phyloP scores from a whole-genome alignment of 2,888 invertebrate species.

The Masnerella sp. region DNA sequence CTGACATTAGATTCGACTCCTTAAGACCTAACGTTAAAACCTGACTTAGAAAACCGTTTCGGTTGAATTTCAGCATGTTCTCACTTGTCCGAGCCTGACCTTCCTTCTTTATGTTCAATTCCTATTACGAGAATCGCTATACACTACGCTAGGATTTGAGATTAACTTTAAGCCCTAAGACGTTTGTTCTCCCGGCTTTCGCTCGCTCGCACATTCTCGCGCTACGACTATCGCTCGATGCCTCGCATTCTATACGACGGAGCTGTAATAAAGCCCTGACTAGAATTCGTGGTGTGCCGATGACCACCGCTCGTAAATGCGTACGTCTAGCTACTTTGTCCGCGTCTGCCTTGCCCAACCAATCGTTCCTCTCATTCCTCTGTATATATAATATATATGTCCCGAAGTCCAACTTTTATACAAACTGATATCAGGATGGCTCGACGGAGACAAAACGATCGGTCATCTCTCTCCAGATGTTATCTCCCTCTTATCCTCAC shows the following conservation, averaged over 20 bases:
- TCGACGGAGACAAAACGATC: slow-evolving; percentile 37
- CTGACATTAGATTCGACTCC: too few species aligned
- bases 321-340: slow-evolving; percentile 38
- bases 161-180: slow-evolving; percentile 59
- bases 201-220: slow-evolving; percentile 31
- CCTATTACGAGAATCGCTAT: slow-evolving; percentile 69
- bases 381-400: slow-evolving; percentile 28
- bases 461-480: slow-evolving; percentile 29
- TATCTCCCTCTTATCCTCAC: slow-evolving; percentile 33
- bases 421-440: slow-evolving; percentile 51
- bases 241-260: slow-evolving; percentile 44
- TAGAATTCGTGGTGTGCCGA: slow-evolving; percentile 59
- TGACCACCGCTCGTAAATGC: slow-evolving; percentile 50
- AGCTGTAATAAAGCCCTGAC: slow-evolving; percentile 57
- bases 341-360: neutral
- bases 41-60: too few species aligned
- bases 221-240: slow-evolving; percentile 36
- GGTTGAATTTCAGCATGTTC: too few species aligned
- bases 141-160: slow-evolving; percentile 61
- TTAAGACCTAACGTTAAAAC: too few species aligned
- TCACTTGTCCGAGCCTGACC: too few species aligned
- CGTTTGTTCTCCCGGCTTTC: slow-evolving; percentile 33
- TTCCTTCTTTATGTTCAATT: slow-evolving; percentile 65
- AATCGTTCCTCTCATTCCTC: too few species aligned
- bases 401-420: slow-evolving; percentile 35